These are phyloP conservation scores for Euzetes globulus DNA, from an alignment of 2,888 invertebrate species.

Conservation along the genomic window DNA sequence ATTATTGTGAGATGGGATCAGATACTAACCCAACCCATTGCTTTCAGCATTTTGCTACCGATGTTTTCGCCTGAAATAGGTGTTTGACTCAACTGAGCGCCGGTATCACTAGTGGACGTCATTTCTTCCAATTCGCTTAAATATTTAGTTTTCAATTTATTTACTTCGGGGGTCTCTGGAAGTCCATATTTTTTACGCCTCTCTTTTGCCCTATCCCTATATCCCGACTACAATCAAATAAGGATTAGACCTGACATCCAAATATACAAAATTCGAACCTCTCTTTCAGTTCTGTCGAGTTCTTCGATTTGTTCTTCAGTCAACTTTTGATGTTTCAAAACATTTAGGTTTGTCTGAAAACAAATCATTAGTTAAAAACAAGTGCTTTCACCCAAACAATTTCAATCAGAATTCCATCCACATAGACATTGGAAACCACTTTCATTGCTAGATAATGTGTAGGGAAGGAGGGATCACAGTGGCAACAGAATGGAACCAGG, in stretches of 20 bases:
- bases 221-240: slow-evolving; percentile 49
- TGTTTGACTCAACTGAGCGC: neutral
- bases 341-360: slow-evolving; percentile 30
- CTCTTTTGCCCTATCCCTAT: slow-evolving; percentile 93
- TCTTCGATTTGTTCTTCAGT: slow-evolving; percentile 39
- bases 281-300: slow-evolving; percentile 39
- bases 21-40: slow-evolving; percentile 83
- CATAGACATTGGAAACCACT: too few species aligned
- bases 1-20: neutral
- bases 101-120: neutral
- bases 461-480: too few species aligned
- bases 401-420: too few species aligned
- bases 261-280: too few species aligned
- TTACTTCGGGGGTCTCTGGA: slow-evolving; percentile 67
- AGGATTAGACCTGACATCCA: neutral
- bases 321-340: slow-evolving; percentile 17
- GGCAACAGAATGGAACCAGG: too few species aligned
- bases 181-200: slow-evolving; percentile 85
- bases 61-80: slow-evolving; percentile 74
- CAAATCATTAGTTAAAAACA: too few species aligned
- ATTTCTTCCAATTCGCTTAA: slow-evolving; percentile 52
- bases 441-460: too few species aligned
- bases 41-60: slow-evolving; percentile 87
- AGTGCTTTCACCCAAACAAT: too few species aligned
- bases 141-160: slow-evolving; percentile 61